Base-by-base conservation (phyloP, 2,113 vertebrate genomes). In the Ornithorhynchus anatinus region DNA sequence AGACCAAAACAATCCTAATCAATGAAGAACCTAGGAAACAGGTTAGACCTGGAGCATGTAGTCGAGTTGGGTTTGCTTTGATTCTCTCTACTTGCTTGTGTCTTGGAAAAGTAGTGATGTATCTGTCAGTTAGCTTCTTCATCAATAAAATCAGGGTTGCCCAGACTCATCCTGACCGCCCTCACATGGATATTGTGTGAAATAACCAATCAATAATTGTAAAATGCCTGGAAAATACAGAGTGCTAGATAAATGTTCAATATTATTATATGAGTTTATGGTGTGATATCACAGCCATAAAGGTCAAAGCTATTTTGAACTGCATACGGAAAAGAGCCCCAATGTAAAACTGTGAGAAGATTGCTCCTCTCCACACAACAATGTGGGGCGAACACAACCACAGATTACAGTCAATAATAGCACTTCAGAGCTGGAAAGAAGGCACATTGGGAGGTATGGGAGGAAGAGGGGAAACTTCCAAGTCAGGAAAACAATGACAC, bases 301-400 rank as follows among this genome's bases (percentile, higher is more conserved):
- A 85, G 62, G 47, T 66, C 62, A 81, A 77, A 81, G 56, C 62
- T 75, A 67, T 79, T 75, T 72, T 59, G 40, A 67, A 57, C 12
- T 50, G 32, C n/a, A 38, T 22, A 48, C 15, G 48, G 11, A 66
- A 69, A 73, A 23, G 22, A 38, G 69, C 8, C 10, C 9, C 51
- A 59, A 62, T 66, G 2, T 10, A 48, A 38, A 65, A n/a, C 6
- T 48, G 14, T 8, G 31, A n/a, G 67, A 16, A 54, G 67, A 33
- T 57, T 66, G 57, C 12, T 44, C 2, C 16, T 72, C 11, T 59
- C 9, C 69, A 75, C 36, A n/a, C 36, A 75, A 51, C 13, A 43
- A 31, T n/a, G 11, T 29, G 9, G 19, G 13, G 5, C n/a, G n/a
- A n/a, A n/a, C n/a, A n/a, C n/a, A n/a, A n/a, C n/a, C n/a, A n/a